Evolutionary conservation across 2,888 invertebrate species (phyloP), one percentile per base, ranked within the genome.

Genomic region (Epirrhoe alternata): DNA sequence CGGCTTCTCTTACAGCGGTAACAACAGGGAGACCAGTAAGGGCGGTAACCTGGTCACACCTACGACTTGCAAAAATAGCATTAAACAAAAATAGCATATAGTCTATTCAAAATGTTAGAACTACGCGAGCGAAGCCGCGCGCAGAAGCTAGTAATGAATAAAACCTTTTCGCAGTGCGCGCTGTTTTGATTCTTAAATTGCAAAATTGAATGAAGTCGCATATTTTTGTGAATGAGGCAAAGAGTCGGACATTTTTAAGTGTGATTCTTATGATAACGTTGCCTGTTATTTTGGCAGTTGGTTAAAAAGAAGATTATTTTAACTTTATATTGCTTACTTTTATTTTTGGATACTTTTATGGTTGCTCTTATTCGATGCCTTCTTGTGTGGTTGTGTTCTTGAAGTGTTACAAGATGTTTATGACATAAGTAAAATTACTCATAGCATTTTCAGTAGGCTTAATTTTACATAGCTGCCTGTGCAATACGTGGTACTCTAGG

Each of bases 101-200:
- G n/a, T n/a, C n/a, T n/a, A n/a, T n/a, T n/a, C n/a, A n/a, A n/a
- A n/a, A n/a, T n/a, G n/a, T n/a, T n/a, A n/a, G n/a, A n/a, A n/a
- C n/a, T n/a, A n/a, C n/a, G n/a, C n/a, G n/a, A n/a, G n/a, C n/a
- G n/a, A n/a, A n/a, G n/a, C n/a, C n/a, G n/a, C n/a, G n/a, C n/a
- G n/a, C n/a, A n/a, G n/a, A n/a, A n/a, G n/a, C n/a, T n/a, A n/a
- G n/a, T 82, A 59, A 85, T 86, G 87, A 89, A 88, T 88, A 85
- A 86, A 86, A 87, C 82, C 83, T 80, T 81, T 78, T 70, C 72
- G 73, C 73, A 72, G 72, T 73, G 73, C 69, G 58, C 78, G 45
- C 51, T n/a, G 61, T 60, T 67, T 70, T 61, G 63, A 68, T 77
- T 81, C 80, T 81, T 72, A 75, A 79, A 79, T 75, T 77, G 77